These are phyloP conservation scores for Sinohyriopsis cumingii DNA, from an alignment of 2,888 invertebrate genomes.

Conservation along the genomic window DNA sequence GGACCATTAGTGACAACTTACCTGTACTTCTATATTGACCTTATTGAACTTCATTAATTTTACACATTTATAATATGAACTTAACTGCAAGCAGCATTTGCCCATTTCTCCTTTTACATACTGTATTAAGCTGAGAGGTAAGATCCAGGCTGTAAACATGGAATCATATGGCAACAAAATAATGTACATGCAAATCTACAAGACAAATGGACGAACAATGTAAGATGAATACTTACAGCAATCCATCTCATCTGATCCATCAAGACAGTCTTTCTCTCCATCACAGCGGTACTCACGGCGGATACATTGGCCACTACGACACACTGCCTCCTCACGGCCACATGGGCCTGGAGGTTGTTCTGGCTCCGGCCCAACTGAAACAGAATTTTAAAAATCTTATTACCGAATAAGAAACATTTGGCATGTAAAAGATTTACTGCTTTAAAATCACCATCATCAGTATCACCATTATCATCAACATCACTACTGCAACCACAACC, in stretches of 20 bases:
- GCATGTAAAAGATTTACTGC: not conserved
- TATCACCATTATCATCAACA: not conserved
- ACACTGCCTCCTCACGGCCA: slow-evolving; percentile 76
- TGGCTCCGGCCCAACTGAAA: slow-evolving; percentile 41
- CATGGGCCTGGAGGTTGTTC: slow-evolving; percentile 40
- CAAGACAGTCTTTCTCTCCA: slow-evolving; percentile 59
- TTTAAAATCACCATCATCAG: not conserved
- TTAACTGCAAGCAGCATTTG: no score
- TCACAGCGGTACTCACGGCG: slow-evolving; percentile 77
- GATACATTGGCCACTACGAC: slow-evolving; percentile 93
- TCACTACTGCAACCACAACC: not conserved
- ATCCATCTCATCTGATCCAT: slow-evolving; percentile 59
- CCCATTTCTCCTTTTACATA: no score
- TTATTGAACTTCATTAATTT: no score
- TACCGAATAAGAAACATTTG: not conserved
- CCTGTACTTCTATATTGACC: no score
- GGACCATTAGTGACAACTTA: no score
- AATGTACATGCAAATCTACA: no score
- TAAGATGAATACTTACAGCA: slow-evolving; percentile 18
- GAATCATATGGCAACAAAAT: no score
- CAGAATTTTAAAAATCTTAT: not conserved
- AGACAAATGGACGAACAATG: not conserved
- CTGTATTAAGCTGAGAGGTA: no score
- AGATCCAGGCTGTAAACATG: no score
- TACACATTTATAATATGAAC: no score